A percentile compares a stretch with the other conserved stretches of the same genome.
Conservation (phyloP, 2,113 vertebrate species). For the Nyctereutes procyonoides region DNA sequence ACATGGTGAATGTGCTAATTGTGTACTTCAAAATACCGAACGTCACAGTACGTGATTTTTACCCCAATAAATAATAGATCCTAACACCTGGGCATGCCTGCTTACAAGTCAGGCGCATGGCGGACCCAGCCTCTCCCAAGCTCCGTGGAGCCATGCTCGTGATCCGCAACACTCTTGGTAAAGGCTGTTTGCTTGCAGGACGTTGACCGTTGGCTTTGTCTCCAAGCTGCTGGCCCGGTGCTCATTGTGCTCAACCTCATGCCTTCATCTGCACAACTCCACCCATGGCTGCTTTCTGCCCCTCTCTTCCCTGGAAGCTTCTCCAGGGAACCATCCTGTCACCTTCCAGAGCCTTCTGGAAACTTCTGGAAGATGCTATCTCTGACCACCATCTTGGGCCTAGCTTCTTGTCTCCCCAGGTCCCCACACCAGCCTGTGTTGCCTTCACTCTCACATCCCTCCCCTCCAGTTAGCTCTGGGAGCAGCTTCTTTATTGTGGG, state of each 20-base stretch:
- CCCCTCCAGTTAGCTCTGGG: neutral
- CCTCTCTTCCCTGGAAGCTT: neutral
- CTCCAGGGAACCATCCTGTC: neutral
- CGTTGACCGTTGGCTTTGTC: neutral
- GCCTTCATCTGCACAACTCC: too few species aligned
- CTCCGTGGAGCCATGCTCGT: fast-evolving
- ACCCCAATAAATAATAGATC: neutral
- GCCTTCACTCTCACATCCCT: neutral
- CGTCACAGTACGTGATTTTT: neutral
- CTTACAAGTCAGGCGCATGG: neutral
- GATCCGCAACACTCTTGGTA: fast-evolving
- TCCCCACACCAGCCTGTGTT: neutral
- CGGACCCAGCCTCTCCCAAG: fast-evolving
- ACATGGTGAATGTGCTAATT: too few species aligned
- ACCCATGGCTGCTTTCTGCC: neutral
- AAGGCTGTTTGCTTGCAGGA: fast-evolving
- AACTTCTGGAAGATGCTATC: neutral
- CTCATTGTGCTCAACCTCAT: fast-evolving
- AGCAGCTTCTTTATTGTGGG: too few species aligned
- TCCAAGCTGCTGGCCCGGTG: fast-evolving
- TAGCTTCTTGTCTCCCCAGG: neutral
- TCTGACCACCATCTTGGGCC: neutral
- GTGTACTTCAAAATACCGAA: neutral
- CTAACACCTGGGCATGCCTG: too few species aligned
- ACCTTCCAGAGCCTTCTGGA: neutral